Percentiles rank a stretch among this genome's conserved stretches.
phyloP scores from a whole-genome alignment of 2,888 invertebrate species.

The Hymenopus coronatus region DNA sequence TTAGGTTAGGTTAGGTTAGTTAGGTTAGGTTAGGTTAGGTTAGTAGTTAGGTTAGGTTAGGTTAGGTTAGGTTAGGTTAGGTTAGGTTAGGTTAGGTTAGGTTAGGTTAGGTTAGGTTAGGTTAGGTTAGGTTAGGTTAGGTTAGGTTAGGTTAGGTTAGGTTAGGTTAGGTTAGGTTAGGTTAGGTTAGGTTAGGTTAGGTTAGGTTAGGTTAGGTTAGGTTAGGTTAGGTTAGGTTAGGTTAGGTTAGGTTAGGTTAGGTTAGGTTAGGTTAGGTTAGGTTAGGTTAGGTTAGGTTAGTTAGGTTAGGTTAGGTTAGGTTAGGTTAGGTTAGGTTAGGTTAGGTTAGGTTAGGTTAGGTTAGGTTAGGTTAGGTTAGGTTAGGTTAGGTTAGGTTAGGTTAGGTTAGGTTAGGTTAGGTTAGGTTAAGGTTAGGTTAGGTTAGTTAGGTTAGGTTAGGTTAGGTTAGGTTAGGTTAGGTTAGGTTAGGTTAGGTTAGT shows the following conservation, averaged over 20 bases:
- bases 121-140: neutral
- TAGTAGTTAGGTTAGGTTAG: no score
- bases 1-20: conserved; percentile 31
- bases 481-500: conserved; percentile 34
- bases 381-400: neutral
- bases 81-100: conserved; percentile 12
- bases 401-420: conserved; percentile 35
- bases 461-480: no score
- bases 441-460: neutral
- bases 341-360: no score
- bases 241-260: neutral
- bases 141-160: neutral
- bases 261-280: no score
- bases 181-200: conserved; percentile 17
- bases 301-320: no score
- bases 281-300: no score
- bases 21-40: conserved; percentile 4
- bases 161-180: conserved; percentile 17
- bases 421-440: conserved; percentile 39
- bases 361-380: no score
- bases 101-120: neutral
- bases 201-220: conserved; percentile 17
- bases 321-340: no score
- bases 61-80: conserved; percentile 13
- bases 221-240: conserved; percentile 2